These are phyloP conservation scores for Psilanteris sp. DNA, from an alignment of 1,140 invertebrate genomes.

Conservation along the genomic window DNA sequence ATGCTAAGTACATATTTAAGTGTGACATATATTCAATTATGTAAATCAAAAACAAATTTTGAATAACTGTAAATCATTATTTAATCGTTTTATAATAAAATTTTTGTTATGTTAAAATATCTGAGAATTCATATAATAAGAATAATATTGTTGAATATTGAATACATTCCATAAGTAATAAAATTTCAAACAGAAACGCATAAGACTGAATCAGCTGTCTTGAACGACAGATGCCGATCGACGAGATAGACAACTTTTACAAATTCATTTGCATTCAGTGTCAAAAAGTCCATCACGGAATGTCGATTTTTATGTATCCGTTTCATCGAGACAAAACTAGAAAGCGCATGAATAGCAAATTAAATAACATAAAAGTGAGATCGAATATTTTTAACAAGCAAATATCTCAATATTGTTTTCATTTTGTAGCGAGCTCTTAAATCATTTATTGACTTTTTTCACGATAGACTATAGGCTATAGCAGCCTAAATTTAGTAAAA, in stretches of 20 bases:
- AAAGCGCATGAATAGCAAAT: conserved; percentile 4
- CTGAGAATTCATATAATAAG: too few relatives aligned
- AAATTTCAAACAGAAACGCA: conserved; percentile 9
- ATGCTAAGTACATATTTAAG: too few relatives aligned
- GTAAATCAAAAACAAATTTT: too few relatives aligned
- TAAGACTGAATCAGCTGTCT: conserved; percentile 40
- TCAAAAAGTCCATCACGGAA: conserved; percentile 25
- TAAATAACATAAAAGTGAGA: conserved; percentile 11
- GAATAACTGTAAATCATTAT: too few relatives aligned
- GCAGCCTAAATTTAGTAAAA: conserved; percentile 12
- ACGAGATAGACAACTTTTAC: conserved; percentile 41
- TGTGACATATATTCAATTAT: too few relatives aligned
- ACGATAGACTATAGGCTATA: background rate
- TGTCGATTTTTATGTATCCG: conserved; percentile 15
- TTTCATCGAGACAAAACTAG: background rate
- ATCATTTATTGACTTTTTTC: conserved; percentile 7
- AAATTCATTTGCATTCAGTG: conserved; percentile 21
- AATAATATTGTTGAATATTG: too few relatives aligned
- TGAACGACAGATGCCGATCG: conserved; percentile 26
- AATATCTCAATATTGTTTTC: conserved; percentile 4
- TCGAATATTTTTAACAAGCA: background rate
- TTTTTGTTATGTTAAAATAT: too few relatives aligned
- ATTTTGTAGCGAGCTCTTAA: background rate
- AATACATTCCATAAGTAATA: conserved; percentile 14
- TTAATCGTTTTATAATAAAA: too few relatives aligned